Conservation (phyloP, 1,140 invertebrate genomes). For the Calliphora vicina region DNA sequence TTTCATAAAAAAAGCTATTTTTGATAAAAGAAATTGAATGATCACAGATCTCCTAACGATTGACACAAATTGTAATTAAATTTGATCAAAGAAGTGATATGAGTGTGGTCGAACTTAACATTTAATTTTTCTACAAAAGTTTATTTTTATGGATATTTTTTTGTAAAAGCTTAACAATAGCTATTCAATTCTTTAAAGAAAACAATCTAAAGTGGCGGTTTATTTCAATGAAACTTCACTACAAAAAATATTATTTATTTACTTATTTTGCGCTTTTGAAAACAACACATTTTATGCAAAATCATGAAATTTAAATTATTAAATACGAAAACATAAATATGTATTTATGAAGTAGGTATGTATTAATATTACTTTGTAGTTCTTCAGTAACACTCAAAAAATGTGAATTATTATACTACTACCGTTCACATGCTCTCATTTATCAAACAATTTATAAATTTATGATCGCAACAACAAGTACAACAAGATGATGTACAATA, state of each 20-base stretch:
- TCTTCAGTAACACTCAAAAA: neutral
- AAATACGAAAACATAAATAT: neutral
- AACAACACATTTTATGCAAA: neutral
- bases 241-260: neutral
- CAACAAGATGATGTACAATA: neutral
- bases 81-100: too few relatives aligned
- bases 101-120: too few relatives aligned
- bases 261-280: neutral
- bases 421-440: neutral
- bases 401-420: neutral
- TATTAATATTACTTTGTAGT: neutral
- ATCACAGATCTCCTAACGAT: too few relatives aligned
- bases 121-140: too few relatives aligned
- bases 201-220: neutral
- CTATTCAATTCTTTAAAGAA: too few relatives aligned
- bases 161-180: too few relatives aligned
- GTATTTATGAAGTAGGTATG: too few relatives aligned
- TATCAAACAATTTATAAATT: neutral
- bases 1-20: too few relatives aligned
- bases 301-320: constrained; percentile 7
- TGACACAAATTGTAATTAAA: too few relatives aligned
- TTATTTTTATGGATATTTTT: too few relatives aligned
- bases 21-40: too few relatives aligned
- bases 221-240: neutral
- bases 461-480: neutral